Evolutionary conservation across 2,113 vertebrate species (phyloP), one percentile per base, ranked within the genome.

Genomic region (Hippoglossus stenolepis): DNA sequence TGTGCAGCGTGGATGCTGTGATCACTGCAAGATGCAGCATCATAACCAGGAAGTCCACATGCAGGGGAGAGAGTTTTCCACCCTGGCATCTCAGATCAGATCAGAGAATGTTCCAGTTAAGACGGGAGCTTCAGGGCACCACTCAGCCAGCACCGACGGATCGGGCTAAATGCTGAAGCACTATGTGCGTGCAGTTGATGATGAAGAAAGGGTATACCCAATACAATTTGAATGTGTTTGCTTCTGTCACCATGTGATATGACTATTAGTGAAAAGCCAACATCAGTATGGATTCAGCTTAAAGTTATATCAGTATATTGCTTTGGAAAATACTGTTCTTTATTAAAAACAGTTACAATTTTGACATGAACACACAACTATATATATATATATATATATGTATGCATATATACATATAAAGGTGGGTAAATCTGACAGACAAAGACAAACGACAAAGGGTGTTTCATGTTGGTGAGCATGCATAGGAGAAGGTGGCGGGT

Each of bases 41-140:
- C 65, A 20, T 64, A 38, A 63, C 8, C 65, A 72, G 47, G 47
- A 24, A 28, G 51, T 66, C 35, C 8, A 2, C 65, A 47, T 45
- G 57, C 65, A 23, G 70, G 35, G 20, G 43, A 76, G 51, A 40
- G 45, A 35, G 11, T 35, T 56, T 51, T 57, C 63, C 76, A 58
- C 59, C 28, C 49, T 65, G 73, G 73, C 73, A 60, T 65, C 74
- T 73, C 49, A 4, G 71, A 74, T 76, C 65, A 66, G 63, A 80
- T 75, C 59, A 77, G 79, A 67, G 73, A 84, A 20, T 17, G 82
- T 84, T 88, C 82, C 63, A 88, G 84, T 83, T 79, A 69, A 47
- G 69, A 53, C 80, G 57, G 38, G 18, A 45, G 77, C 82, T 82
- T 7, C 47, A 38, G 75, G 84, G 80, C 77, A 72, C 24, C 24